These are phyloP conservation scores for Nettapus auritus DNA, from an alignment of 2,113 vertebrate genomes.

Conservation along the genomic window DNA sequence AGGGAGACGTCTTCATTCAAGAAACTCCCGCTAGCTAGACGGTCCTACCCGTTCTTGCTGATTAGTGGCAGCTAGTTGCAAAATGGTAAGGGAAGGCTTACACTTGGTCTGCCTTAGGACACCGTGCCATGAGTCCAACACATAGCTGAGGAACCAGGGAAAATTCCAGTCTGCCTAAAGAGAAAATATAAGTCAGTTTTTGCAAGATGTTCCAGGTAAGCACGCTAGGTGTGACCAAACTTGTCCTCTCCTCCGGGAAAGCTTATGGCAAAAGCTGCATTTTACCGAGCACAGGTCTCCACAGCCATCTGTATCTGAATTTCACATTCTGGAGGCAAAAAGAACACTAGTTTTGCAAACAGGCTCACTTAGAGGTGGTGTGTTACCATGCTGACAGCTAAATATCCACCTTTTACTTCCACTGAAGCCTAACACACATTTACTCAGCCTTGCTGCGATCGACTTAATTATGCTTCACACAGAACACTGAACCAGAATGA, in stretches of 20 bases:
- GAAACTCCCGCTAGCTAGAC: accelerated
- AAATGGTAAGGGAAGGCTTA: accelerated
- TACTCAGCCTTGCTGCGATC: background rate
- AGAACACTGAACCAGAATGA: accelerated
- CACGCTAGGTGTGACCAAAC: background rate
- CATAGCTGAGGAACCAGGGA: background rate
- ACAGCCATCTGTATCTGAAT: accelerated
- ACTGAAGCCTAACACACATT: accelerated
- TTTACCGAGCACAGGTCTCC: background rate
- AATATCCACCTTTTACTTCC: accelerated
- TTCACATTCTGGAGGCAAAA: background rate
- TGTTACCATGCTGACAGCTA: background rate
- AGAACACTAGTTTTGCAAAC: accelerated
- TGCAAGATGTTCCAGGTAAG: background rate
- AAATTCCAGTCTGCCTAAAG: background rate
- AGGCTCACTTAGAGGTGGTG: accelerated
- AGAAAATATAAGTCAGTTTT: background rate
- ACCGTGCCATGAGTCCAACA: accelerated
- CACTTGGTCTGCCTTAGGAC: accelerated
- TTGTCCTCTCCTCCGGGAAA: background rate
- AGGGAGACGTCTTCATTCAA: background rate
- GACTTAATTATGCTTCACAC: background rate
- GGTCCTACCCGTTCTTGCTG: background rate
- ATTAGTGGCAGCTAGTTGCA: background rate
- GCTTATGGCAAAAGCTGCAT: background rate